phyloP scores from a whole-genome alignment of 1,140 invertebrate genomes.

The Stenopsyche tienmushanensis region DNA sequence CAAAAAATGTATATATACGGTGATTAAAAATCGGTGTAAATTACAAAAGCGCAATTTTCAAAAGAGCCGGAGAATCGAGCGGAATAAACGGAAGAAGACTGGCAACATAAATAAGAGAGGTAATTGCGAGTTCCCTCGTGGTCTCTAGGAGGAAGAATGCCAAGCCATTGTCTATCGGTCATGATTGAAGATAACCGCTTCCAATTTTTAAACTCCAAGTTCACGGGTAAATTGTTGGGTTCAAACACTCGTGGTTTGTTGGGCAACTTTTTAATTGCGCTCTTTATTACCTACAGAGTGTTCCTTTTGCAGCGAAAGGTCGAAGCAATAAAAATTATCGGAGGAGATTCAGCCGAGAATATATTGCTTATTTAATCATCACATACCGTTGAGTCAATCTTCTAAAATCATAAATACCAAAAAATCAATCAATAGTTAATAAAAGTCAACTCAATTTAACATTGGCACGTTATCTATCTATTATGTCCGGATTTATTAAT shows the following conservation, averaged over 20 bases:
- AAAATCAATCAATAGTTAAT: too few species aligned
- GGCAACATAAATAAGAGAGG: slow-evolving; percentile 14
- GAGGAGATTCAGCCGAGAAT: too few species aligned
- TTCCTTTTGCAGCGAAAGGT: too few species aligned
- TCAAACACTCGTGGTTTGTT: slow-evolving; percentile 28
- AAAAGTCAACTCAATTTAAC: slow-evolving; percentile 20
- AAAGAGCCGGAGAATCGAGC: too few species aligned
- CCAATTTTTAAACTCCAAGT: slow-evolving; percentile 26
- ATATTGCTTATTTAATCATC: too few species aligned
- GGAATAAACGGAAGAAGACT: neutral
- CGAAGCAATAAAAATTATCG: too few species aligned
- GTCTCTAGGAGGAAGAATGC: neutral
- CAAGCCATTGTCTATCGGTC: slow-evolving; percentile 25
- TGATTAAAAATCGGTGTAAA: neutral
- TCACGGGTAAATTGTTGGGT: slow-evolving; percentile 32
- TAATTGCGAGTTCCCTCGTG: slow-evolving; percentile 8
- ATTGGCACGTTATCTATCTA: too few species aligned
- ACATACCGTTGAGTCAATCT: too few species aligned
- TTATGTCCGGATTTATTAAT: too few species aligned
- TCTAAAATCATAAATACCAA: too few species aligned
- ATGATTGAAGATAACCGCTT: slow-evolving; percentile 29
- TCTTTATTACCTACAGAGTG: neutral
- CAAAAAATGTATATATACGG: too few species aligned
- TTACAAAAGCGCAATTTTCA: neutral
- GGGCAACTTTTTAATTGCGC: slow-evolving; percentile 31